A percentile compares a stretch with the other conserved stretches of the same genome.
Evolutionary conservation across 2,113 vertebrate species (phyloP).

Genomic region (Rhinolophus ferrumequinum): DNA sequence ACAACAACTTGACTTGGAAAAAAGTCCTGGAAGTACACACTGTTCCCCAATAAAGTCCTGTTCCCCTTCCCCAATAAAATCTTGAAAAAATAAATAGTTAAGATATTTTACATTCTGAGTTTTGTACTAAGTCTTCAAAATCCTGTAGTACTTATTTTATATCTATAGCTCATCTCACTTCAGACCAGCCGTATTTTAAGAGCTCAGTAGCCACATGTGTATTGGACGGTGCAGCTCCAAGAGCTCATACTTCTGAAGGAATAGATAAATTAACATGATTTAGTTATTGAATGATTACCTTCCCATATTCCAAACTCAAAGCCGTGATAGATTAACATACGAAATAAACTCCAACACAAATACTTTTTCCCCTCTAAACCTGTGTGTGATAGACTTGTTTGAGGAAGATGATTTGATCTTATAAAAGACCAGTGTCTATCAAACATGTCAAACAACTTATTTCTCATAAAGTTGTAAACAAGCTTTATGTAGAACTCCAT

Average conservation of each 20-base stretch:
- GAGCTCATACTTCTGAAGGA: background rate
- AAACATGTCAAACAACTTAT: background rate
- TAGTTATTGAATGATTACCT: background rate
- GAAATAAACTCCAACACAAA: background rate
- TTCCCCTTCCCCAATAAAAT: no score
- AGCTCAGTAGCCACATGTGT: background rate
- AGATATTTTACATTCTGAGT: background rate
- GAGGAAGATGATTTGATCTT: background rate
- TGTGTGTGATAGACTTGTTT: conserved; percentile 15
- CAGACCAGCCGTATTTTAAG: background rate
- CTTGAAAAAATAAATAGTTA: background rate
- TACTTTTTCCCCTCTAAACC: background rate
- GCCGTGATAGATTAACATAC: background rate
- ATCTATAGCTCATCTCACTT: background rate
- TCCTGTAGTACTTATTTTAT: background rate
- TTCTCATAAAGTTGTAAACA: background rate
- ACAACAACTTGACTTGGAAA: no score
- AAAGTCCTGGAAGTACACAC: no score
- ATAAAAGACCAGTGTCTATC: background rate
- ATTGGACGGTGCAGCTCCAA: background rate
- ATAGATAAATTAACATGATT: background rate
- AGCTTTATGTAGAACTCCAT: background rate
- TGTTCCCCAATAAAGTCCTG: no score
- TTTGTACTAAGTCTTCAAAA: conserved; percentile 1
- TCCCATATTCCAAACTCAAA: background rate